A percentile compares a stretch with the other conserved stretches of the same genome.
Conservation (phyloP, 2,113 vertebrate species). For the Perccottus glenii region DNA sequence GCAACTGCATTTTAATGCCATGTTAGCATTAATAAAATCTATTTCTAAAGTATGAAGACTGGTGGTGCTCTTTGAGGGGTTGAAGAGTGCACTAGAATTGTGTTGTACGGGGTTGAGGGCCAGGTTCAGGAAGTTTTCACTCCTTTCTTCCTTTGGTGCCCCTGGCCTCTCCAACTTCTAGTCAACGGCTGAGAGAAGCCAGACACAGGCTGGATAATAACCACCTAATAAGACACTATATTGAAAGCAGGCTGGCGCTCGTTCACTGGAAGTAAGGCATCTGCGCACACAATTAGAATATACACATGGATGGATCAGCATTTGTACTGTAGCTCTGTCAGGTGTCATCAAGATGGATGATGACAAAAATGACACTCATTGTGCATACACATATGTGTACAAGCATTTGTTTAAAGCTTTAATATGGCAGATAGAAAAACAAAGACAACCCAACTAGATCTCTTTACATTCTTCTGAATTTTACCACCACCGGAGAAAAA, state of each 20-base stretch:
- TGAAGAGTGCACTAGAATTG: constrained; percentile 25
- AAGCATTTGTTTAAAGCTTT: constrained; percentile 2
- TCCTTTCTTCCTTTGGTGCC: constrained; percentile 67
- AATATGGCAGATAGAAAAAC: constrained; percentile 23
- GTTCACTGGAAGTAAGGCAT: constrained; percentile 41
- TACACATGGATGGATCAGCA: constrained; percentile 24
- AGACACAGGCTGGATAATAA: constrained; percentile 80
- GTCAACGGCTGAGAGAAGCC: constrained; percentile 78
- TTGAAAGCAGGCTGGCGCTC: constrained; percentile 78
- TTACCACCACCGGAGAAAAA: constrained; percentile 62
- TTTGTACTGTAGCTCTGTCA: constrained; percentile 25
- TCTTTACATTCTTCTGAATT: constrained; percentile 41
- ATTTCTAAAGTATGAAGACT: background rate
- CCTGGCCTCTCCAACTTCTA: constrained; percentile 69
- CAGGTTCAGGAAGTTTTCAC: constrained; percentile 78
- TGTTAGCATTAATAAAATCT: background rate
- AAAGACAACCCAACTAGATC: constrained; percentile 37
- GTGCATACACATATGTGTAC: constrained; percentile 26
- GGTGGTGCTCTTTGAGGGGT: constrained; percentile 25
- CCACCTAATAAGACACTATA: constrained; percentile 80
- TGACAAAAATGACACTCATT: constrained; percentile 41
- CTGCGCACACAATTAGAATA: constrained; percentile 17
- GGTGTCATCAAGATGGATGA: constrained; percentile 59
- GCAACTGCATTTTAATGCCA: too few species aligned
- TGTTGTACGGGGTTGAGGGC: constrained; percentile 41